Conservation (phyloP, 2,888 invertebrate species). For the Gryllus longicercus region DNA sequence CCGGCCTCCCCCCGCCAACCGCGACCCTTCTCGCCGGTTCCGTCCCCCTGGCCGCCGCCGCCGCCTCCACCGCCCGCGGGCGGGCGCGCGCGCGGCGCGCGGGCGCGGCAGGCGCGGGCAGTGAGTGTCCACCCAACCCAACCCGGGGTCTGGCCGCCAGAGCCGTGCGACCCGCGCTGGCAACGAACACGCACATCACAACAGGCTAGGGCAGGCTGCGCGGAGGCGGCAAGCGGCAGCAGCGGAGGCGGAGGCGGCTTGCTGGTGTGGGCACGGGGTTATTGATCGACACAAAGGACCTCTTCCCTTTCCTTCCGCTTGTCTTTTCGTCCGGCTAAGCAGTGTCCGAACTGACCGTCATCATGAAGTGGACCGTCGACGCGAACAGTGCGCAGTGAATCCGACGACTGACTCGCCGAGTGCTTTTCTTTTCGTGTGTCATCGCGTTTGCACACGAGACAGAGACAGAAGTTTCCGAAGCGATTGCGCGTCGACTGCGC, state of each 20-base stretch:
- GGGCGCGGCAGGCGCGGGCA: slow-evolving; percentile 32
- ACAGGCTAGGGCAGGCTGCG: background rate
- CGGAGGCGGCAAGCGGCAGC: background rate
- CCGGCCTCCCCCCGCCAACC: slow-evolving; percentile 29
- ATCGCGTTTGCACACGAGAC: slow-evolving; percentile 18
- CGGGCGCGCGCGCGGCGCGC: slow-evolving; percentile 37
- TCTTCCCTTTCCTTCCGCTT: slow-evolving; percentile 34
- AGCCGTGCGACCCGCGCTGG: slow-evolving; percentile 39
- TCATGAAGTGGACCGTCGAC: slow-evolving; percentile 30
- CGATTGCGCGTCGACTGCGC: background rate
- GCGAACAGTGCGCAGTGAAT: slow-evolving; percentile 36
- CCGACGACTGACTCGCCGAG: slow-evolving; percentile 25
- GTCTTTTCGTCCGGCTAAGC: slow-evolving; percentile 25
- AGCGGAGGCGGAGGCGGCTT: slow-evolving; percentile 18
- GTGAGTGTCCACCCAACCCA: slow-evolving; percentile 36
- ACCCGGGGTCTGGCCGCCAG: slow-evolving; percentile 44
- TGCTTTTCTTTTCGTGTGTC: slow-evolving; percentile 39
- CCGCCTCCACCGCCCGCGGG: slow-evolving; percentile 29
- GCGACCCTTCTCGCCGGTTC: slow-evolving; percentile 26
- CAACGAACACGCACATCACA: slow-evolving; percentile 29
- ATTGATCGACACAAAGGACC: slow-evolving; percentile 37
- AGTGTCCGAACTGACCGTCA: slow-evolving; percentile 29
- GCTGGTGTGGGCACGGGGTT: slow-evolving; percentile 34
- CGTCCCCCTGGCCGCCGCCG: slow-evolving; percentile 34
- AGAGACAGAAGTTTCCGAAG: background rate